Evolutionary conservation across 1,140 invertebrate species (phyloP).

Genomic region (Drosophila dunni): DNA sequence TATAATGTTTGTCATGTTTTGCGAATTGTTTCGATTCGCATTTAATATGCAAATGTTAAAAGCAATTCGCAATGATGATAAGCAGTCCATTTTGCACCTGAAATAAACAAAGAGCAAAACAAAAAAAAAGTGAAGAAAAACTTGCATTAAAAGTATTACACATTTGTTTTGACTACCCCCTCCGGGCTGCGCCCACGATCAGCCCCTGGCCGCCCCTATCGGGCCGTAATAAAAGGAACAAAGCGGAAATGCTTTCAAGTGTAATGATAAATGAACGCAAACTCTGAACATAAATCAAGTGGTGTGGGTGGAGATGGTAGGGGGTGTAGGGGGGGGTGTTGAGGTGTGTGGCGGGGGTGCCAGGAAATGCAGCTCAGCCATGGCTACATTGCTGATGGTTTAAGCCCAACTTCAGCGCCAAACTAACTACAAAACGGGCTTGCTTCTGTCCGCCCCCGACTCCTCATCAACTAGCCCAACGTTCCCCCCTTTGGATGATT

Average conservation of each 20-base stretch:
- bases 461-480: background rate
- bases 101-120: constrained; percentile 34
- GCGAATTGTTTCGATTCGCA: constrained; percentile 18
- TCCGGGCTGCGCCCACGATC: background rate
- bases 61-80: constrained; percentile 60
- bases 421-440: constrained; percentile 67
- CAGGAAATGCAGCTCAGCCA: constrained; percentile 59
- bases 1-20: constrained; percentile 17
- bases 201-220: constrained; percentile 9
- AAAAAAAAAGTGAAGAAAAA: constrained; percentile 11
- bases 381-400: constrained; percentile 58
- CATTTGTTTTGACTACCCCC: constrained; percentile 45
- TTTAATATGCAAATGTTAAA: constrained; percentile 65
- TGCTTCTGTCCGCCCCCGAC: constrained; percentile 27
- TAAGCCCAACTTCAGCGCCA: constrained; percentile 74
- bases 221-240: constrained; percentile 72
- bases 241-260: constrained; percentile 80
- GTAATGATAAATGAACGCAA: constrained; percentile 82
- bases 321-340: background rate
- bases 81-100: constrained; percentile 70
- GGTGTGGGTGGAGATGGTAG: background rate
- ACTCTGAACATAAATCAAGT: constrained; percentile 77
- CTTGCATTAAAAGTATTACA: constrained; percentile 75
- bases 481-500: constrained; percentile 60
- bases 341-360: background rate